Evolutionary conservation across 2,888 invertebrate genomes (phyloP).

Genomic region (Reticulitermes lucifugus): DNA sequence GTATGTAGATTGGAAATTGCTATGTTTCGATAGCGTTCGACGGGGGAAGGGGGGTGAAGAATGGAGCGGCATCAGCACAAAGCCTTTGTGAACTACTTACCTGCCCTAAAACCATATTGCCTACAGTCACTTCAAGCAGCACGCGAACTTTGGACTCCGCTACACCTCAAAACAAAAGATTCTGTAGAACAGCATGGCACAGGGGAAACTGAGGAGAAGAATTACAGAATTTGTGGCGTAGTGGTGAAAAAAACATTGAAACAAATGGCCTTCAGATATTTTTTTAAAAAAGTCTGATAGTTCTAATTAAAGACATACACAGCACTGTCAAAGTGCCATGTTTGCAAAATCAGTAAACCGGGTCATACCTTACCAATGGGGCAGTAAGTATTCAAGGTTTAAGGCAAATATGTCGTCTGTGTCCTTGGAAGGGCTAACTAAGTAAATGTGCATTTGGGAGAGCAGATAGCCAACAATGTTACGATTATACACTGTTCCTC

Average conservation of each 20-base stretch:
- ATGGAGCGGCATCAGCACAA: background rate
- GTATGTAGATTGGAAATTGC: slow-evolving; percentile 20
- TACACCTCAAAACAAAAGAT: background rate
- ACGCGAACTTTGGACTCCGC: background rate
- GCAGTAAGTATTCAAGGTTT: too few relatives aligned
- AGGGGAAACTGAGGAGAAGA: background rate
- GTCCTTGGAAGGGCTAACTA: too few relatives aligned
- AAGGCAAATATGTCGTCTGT: too few relatives aligned
- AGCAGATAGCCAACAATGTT: too few relatives aligned
- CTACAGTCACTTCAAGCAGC: background rate
- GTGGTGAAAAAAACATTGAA: background rate
- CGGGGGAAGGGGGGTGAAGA: background rate
- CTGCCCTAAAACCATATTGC: slow-evolving; percentile 18
- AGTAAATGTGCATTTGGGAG: too few relatives aligned
- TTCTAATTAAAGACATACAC: too few relatives aligned
- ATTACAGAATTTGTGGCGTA: background rate
- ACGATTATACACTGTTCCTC: too few relatives aligned
- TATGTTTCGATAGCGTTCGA: background rate
- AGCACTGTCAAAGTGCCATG: too few relatives aligned
- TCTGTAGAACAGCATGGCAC: background rate
- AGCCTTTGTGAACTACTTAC: slow-evolving; percentile 11
- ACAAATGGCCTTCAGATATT: background rate
- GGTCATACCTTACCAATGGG: too few relatives aligned
- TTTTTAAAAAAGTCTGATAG: too few relatives aligned
- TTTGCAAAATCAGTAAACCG: too few relatives aligned